Evolutionary conservation across 2,888 invertebrate genomes (phyloP).

Genomic region (Zhuqinia jingwanae): DNA sequence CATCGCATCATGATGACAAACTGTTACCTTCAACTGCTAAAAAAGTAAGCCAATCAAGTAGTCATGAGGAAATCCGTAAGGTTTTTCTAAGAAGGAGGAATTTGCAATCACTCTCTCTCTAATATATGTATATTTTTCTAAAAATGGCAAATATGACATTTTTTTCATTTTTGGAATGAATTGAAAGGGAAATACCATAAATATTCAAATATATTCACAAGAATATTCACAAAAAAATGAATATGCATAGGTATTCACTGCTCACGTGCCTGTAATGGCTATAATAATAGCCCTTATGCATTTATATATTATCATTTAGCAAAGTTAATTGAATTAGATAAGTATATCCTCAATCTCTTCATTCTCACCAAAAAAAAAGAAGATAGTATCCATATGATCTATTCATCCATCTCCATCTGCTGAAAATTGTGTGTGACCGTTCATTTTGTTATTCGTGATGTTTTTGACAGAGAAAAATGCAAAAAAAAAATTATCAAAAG

Average conservation of each 20-base stretch:
- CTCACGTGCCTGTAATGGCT: conserved; percentile 24
- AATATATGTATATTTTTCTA: background rate
- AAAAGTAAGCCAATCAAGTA: conserved; percentile 27
- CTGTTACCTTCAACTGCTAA: background rate
- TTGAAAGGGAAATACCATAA: conserved; percentile 33
- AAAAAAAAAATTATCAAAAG: conserved; percentile 19
- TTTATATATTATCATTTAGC: conserved; percentile 32
- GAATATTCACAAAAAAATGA: conserved; percentile 3
- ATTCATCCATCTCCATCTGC: conserved; percentile 14
- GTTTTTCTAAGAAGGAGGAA: conserved; percentile 1
- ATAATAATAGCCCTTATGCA: conserved; percentile 24
- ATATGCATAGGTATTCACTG: too few species aligned
- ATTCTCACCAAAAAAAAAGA: background rate
- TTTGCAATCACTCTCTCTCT: background rate
- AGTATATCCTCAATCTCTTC: conserved; percentile 1
- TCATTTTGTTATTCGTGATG: conserved; percentile 39
- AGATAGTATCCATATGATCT: too few species aligned
- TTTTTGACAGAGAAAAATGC: conserved; percentile 55
- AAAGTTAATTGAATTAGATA: conserved; percentile 54
- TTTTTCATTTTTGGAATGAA: conserved; percentile 4
- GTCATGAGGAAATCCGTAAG: conserved; percentile 6
- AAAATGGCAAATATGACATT: background rate
- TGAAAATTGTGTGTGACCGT: background rate
- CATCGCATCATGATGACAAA: too few species aligned
- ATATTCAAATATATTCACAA: conserved; percentile 5